Evolutionary conservation across 2,113 vertebrate genomes (phyloP).

Genomic region (Ailuropoda melanoleuca): DNA sequence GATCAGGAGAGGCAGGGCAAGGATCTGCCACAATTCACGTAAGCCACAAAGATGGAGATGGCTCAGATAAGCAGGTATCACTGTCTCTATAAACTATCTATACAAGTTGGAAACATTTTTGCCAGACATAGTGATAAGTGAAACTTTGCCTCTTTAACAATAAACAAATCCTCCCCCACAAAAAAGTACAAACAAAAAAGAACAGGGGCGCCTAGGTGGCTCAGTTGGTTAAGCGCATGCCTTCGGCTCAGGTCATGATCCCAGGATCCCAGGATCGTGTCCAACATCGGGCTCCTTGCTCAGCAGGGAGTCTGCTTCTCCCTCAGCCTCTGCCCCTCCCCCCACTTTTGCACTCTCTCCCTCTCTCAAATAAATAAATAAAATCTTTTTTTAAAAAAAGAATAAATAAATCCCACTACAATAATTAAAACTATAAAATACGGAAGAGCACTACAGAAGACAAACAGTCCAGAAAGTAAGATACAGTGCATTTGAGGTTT

Average conservation of each 20-base stretch:
- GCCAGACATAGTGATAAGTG: not conserved
- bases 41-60: not conserved
- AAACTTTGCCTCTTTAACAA: not conserved
- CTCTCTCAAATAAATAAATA: not conserved
- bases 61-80: not conserved
- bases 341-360: not conserved
- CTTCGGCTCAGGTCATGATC: not conserved
- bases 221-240: not conserved
- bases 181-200: not conserved
- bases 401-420: not conserved
- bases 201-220: not conserved
- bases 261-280: fast-evolving
- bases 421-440: constrained; percentile 13
- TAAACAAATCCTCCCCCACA: not conserved
- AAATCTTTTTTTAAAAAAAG: not conserved
- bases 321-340: not conserved
- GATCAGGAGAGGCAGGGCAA: not conserved
- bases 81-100: not conserved
- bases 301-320: not conserved
- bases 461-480: not conserved
- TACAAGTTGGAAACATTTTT: not conserved
- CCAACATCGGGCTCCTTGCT: not conserved
- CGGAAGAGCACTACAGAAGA: not conserved
- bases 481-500: not conserved
- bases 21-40: not conserved